These are phyloP conservation scores for Amblyraja radiata DNA, from an alignment of 2,797 vertebrate genomes.

Conservation along the genomic window DNA sequence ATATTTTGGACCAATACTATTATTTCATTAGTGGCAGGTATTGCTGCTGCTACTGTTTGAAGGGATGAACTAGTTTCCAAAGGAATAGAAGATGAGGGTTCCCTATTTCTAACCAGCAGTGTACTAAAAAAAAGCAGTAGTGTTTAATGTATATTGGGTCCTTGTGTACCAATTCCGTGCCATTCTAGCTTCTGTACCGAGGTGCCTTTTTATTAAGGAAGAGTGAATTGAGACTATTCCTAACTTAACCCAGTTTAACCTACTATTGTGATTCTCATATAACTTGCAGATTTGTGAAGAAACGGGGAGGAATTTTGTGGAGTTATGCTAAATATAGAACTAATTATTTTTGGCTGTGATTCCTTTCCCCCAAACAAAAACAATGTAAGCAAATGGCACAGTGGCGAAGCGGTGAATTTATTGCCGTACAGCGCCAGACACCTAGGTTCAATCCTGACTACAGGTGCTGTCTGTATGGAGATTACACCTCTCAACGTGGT, in stretches of 20 bases:
- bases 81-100: too few species aligned
- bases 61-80: not conserved
- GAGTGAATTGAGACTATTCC: not conserved
- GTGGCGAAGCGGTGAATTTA: too few species aligned
- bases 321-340: not conserved
- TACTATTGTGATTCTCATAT: not conserved
- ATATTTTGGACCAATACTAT: not conserved
- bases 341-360: too few species aligned
- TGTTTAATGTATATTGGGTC: not conserved
- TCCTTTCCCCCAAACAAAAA: too few species aligned
- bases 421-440: too few species aligned
- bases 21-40: not conserved
- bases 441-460: too few species aligned
- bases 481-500: too few species aligned
- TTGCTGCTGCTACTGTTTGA: not conserved
- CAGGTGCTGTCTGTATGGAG: too few species aligned
- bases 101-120: not conserved
- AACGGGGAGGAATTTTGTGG: not conserved
- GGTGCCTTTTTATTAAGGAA: not conserved
- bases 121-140: not conserved
- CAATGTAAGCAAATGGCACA: too few species aligned
- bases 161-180: not conserved
- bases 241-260: not conserved
- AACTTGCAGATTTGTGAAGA: not conserved
- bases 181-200: not conserved